Base-by-base conservation (phyloP, 1,140 invertebrate genomes). In the Bicyclus anynana region DNA sequence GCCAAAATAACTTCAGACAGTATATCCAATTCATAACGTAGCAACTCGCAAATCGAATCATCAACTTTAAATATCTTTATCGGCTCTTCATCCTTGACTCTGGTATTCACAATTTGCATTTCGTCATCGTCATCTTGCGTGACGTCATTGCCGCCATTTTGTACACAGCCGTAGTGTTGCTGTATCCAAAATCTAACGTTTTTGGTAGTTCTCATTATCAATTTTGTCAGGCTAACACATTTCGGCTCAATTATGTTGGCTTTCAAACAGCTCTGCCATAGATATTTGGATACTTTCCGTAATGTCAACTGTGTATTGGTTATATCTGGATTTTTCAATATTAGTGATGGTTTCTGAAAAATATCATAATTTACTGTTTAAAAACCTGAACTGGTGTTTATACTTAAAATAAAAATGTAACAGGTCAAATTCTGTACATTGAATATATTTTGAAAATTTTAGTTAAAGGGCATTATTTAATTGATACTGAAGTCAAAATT, bases 231-330 rank as follows among this genome's bases (percentile, higher is more conserved):
- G 40, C 80, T 74, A 52, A 69, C 59, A 65, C 80, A 84, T 69
- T 88, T 88, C 0, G 74, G 68, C 1, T 67, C 83, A 0, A 82
- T 65, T 6, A 85, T 80, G 47, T 84, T 86, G 0, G 83, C 75
- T 72, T 84, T 85, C 0, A 88, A 53, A 52, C 71, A 78, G 44
- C 80, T 70, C 5, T 58, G 35, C 62, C 68, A 77, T 14, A 86
- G 46, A 63, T 71, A 81, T 67, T 81, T 80, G 1, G 74, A 65
- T 13, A 82, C 82, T 62, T 65, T 72, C 18, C 78, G 65, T 0
- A 66, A 61, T 52, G 65, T 80, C 37, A 76, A 20, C 21, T 77
- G 53, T 0, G 67, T 52, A 7, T 67, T 65, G 5, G 60, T 63
- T 18, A 62, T 58, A 0, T 69, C 65, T 49, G 70, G 59, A 27